Evolutionary conservation across 2,797 vertebrate species (phyloP).

Genomic region (Characodon lateralis): DNA sequence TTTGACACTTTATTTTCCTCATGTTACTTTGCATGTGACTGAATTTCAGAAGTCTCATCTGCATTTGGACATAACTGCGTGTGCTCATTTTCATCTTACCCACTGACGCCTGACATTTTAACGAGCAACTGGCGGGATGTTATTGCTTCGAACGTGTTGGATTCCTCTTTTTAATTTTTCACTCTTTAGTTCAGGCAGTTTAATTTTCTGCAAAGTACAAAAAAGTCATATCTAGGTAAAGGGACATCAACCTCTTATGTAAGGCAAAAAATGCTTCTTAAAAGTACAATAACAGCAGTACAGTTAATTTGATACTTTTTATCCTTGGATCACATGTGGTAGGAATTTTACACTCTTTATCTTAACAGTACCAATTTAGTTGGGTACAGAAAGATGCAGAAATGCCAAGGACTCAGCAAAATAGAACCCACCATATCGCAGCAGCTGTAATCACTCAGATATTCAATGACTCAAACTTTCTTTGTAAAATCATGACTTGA

Average conservation of each 20-base stretch:
- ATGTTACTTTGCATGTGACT: background rate
- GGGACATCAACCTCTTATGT: background rate
- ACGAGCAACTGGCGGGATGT: constrained; percentile 2
- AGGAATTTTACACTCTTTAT: background rate
- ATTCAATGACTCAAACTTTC: constrained; percentile 44
- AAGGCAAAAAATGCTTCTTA: background rate
- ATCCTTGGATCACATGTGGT: background rate
- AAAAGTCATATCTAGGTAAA: background rate
- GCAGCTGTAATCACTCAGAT: constrained; percentile 19
- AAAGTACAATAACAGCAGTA: background rate
- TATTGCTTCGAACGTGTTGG: background rate
- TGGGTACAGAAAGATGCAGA: background rate
- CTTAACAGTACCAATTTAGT: background rate
- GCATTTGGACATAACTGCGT: background rate
- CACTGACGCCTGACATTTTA: constrained; percentile 18
- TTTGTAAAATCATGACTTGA: constrained; percentile 48
- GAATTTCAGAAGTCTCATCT: background rate
- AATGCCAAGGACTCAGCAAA: background rate
- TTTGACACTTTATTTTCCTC: background rate
- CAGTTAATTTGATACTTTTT: background rate
- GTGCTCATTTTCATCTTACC: background rate
- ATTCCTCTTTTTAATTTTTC: background rate
- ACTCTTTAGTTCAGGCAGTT: background rate
- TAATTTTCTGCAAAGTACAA: background rate
- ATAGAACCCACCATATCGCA: background rate